These are phyloP conservation scores for Catharus bicknelli DNA, from an alignment of 2,113 vertebrate genomes.

Conservation along the genomic window DNA sequence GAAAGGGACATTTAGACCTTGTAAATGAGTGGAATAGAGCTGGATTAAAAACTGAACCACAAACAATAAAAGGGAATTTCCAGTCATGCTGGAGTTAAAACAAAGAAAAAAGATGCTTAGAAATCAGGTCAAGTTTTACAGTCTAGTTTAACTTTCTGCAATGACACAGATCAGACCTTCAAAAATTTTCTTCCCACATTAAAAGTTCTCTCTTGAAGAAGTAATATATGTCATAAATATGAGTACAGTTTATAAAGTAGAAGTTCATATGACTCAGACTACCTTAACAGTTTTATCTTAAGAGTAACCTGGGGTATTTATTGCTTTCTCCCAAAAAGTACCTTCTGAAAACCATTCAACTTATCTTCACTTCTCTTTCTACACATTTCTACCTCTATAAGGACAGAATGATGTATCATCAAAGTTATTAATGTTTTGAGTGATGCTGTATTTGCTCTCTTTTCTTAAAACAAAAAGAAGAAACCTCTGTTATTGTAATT, in stretches of 20 bases:
- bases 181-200: background rate
- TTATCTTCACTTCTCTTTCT: background rate
- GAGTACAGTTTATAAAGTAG: background rate
- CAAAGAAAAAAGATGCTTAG: background rate
- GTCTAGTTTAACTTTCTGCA: background rate
- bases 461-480: background rate
- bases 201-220: background rate
- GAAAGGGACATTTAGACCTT: background rate
- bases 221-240: background rate
- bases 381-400: background rate
- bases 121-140: background rate
- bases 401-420: background rate
- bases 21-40: background rate
- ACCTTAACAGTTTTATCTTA: background rate
- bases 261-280: background rate
- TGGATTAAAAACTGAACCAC: background rate
- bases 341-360: background rate
- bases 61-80: background rate
- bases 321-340: background rate
- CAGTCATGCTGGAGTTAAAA: background rate
- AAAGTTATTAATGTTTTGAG: background rate
- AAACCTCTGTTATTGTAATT: background rate
- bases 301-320: background rate
- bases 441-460: background rate
- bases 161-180: background rate